A percentile compares a stretch with the other conserved stretches of the same genome.
phyloP scores from a whole-genome alignment of 1,140 invertebrate species.

The Pentalonia nigronervosa region DNA sequence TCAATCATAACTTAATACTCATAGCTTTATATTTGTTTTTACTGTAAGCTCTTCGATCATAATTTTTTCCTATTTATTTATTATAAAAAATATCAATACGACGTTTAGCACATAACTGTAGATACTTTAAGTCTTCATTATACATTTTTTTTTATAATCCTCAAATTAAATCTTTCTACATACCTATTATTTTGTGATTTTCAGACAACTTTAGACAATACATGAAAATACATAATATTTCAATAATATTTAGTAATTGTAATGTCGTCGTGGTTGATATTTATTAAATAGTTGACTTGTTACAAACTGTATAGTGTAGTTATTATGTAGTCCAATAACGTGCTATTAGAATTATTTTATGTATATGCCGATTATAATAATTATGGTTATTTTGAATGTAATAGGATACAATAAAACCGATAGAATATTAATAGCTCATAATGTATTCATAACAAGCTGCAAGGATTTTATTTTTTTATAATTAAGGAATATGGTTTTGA shows the following conservation, averaged over 20 bases:
- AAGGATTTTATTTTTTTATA: not conserved
- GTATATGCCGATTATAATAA: not conserved
- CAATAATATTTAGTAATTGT: not conserved
- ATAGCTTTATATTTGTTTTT: constrained; percentile 6
- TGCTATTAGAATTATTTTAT: not conserved
- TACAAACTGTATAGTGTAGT: not conserved
- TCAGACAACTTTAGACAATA: not conserved
- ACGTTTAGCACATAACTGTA: not conserved
- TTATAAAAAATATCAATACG: not conserved
- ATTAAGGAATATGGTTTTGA: not conserved
- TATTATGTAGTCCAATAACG: not conserved
- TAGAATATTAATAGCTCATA: not conserved
- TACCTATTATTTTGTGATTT: not conserved
- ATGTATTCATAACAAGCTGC: not conserved
- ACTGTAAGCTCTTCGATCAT: not conserved
- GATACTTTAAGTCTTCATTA: not conserved
- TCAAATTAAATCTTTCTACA: not conserved
- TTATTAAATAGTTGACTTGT: not conserved
- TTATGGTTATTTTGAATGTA: not conserved
- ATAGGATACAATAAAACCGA: no score
- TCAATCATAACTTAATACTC: not conserved
- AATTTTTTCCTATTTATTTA: not conserved
- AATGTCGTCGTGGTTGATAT: not conserved
- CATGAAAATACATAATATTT: not conserved
- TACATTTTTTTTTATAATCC: not conserved